Evolutionary conservation across 2,113 vertebrate species (phyloP).

Genomic region (Apodemus speciosus): DNA sequence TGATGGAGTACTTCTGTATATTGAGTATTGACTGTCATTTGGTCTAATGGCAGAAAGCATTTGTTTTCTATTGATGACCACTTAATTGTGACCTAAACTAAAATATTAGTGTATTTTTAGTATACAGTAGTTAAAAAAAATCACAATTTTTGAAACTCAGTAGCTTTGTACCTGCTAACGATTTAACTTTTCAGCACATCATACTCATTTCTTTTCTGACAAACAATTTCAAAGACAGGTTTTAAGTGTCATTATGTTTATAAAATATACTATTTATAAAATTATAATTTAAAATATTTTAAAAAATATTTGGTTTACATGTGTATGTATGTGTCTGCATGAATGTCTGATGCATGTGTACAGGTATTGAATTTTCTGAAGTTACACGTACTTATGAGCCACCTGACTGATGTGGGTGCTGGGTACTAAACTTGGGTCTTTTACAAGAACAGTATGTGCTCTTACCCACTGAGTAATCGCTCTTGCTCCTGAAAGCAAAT

Average conservation of each 20-base stretch:
- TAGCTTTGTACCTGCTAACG: not conserved
- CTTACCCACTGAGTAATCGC: not conserved
- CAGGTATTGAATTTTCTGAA: not conserved
- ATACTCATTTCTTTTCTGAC: not conserved
- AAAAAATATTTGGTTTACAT: not conserved
- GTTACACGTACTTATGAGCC: not conserved
- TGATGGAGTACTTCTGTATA: not conserved
- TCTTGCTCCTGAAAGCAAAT: not conserved
- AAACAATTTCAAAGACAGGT: not conserved
- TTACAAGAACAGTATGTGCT: not conserved
- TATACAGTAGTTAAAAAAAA: not conserved
- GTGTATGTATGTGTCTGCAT: not conserved
- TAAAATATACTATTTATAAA: not conserved
- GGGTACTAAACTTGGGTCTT: not conserved
- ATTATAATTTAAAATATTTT: not conserved
- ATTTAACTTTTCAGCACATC: constrained; percentile 7
- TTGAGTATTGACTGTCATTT: not conserved
- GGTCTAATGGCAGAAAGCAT: not conserved
- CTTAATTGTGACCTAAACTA: not conserved
- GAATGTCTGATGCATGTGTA: not conserved
- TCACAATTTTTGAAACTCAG: not conserved
- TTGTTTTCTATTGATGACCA: constrained; percentile 22
- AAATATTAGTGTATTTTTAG: constrained; percentile 19
- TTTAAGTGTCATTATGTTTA: not conserved
- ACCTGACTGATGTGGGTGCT: not conserved